Conservation (phyloP, 2,113 vertebrate genomes). For the Dermatemys mawii region DNA sequence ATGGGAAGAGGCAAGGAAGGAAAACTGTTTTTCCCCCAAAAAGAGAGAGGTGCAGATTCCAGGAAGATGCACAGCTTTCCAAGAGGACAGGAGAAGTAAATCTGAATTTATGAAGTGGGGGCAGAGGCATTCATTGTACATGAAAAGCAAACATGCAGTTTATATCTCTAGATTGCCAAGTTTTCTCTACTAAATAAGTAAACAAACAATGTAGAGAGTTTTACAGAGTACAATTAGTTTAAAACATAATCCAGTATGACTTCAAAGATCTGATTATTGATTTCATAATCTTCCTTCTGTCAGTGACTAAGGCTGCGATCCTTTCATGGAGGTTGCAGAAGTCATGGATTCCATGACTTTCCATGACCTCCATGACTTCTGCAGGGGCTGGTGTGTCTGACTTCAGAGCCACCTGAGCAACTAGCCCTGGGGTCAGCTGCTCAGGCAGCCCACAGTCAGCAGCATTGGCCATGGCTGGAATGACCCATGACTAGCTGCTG, state of each 20-base stretch:
- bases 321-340: too few relatives aligned
- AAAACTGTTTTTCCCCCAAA: too few relatives aligned
- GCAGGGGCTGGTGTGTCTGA: too few relatives aligned
- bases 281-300: background rate
- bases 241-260: background rate
- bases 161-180: background rate
- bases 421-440: too few relatives aligned
- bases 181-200: background rate
- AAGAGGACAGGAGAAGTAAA: background rate
- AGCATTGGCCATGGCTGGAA: too few relatives aligned
- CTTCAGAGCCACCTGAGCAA: too few relatives aligned
- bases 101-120: background rate
- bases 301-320: too few relatives aligned
- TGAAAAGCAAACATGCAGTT: background rate
- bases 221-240: background rate
- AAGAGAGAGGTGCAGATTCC: too few relatives aligned
- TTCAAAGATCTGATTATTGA: background rate
- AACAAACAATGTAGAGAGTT: background rate
- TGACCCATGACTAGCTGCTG: too few relatives aligned
- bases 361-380: too few relatives aligned
- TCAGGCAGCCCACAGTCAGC: too few relatives aligned
- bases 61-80: background rate
- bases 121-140: background rate
- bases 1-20: accelerated
- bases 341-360: too few relatives aligned